Base-by-base conservation (phyloP, 2,797 vertebrate genomes). In the Rousettus madagascariensis region DNA sequence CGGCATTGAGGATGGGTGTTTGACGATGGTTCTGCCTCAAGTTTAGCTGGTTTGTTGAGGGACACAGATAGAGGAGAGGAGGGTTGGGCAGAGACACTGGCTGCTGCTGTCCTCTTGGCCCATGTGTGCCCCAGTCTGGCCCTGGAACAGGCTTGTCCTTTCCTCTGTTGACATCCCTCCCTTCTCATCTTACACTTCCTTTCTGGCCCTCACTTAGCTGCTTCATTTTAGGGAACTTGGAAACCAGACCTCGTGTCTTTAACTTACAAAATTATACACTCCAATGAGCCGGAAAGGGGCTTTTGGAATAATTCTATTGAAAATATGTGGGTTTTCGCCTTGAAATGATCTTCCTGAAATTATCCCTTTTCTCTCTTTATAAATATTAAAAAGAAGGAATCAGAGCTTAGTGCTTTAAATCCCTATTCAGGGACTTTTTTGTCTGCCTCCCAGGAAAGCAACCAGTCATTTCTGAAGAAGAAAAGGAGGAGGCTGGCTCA, bases 271-370 rank as follows among this genome's bases (percentile, higher is more conserved):
- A 97, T 97, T 97, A 97, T 96, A 96, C 93, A 96, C 95, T 96
- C 93, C 97, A 97, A 89, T 97, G 95, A 96, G 93, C 96, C 30
- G 68, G 95, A 97, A 97, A 97, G 97, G 96, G 96, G 91, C 80
- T 97, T 97, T 97, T 92, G 91, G 93, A 97, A 97, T 96, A 97
- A 97, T 97, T 97, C 97, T 97, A 97, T 97, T 96, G 95, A 97
- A 97, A 97, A 97, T 97, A 97, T 95, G 97, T 96, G 95, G 97
- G 96, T 97, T 97, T 97, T 97, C 17, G 96, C 97, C 95, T 96
- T 97, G 97, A 96, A 97, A 97, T 97, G 96, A 97, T 97, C 95
- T 96, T 97, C 96, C 95, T 96, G 97, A 97, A 97, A 97, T 97
- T 97, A 96, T 97, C 95, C 96, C 95, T 86, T 97, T 97, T 96